Base-by-base conservation (phyloP, 35 echinoderm and acorn worm genomes). In the Anneissia japonica region DNA sequence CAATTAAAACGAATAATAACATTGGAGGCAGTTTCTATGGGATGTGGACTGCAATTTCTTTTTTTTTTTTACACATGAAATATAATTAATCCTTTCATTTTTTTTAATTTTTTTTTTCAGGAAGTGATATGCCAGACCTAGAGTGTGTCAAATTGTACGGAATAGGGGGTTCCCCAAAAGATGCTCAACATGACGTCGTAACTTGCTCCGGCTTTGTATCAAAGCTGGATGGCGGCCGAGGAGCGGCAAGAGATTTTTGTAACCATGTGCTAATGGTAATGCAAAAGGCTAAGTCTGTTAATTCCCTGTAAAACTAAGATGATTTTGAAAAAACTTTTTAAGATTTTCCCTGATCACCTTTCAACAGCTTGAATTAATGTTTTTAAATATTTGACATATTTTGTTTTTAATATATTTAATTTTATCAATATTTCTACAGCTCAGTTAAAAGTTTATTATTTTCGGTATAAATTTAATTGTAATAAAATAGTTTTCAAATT, bases 161-260 rank as follows among this genome's bases (percentile, higher is more conserved):
- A 3, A 86, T 97, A 79, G 89, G 95, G 1, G 95, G 85, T 30
- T 77, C 91, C 30, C 92, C 88, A n/a, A 74, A 38, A 0, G 95
- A 91, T 46, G 86, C 91, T 34, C 91, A 93, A 14, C 55, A 75
- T 7, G 89, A 90, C 0, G 79, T 97, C 14, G 46, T 29, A 9
- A 91, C 86, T 1, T 79, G 84, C 0, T 80, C 88, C 35, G 80
- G 87, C 33, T 97, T 97, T 84, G 83, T 97, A 34, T 86, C 88
- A 38, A 93, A 89, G 55, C n/a, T 40, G 26, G 40, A 73, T 2
- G 95, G 95, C 3, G 95, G 91, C 0, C 72, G 85, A 26, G 95
- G 91, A 29, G 95, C 95, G 1, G 95, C 78, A n/a, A 79, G 95
- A 31, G 85, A 91, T 33, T 97, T 97, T 73, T 97, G 95, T 76